These are phyloP conservation scores for Protonemura montana DNA, from an alignment of 2,888 invertebrate genomes.

Conservation along the genomic window DNA sequence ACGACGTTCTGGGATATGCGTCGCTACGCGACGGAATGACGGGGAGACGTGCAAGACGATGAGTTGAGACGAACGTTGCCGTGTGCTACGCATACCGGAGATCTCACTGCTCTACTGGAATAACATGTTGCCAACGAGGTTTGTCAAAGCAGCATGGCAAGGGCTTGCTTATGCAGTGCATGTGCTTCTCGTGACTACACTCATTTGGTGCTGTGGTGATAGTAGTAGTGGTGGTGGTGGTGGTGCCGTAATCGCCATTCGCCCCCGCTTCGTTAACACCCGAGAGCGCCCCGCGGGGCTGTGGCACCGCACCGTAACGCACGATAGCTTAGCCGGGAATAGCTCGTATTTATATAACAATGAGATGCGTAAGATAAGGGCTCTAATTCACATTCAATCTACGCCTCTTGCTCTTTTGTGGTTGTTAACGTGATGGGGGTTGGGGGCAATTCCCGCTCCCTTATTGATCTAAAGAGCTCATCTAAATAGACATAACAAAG, in stretches of 20 bases:
- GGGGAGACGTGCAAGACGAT: background rate
- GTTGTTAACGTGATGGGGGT: conserved; percentile 7
- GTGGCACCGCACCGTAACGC: no score
- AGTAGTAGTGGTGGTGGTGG: background rate
- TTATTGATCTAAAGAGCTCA: conserved; percentile 12
- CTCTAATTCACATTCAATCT: conserved; percentile 12
- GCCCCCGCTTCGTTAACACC: background rate
- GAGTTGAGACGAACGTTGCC: background rate
- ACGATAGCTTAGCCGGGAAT: background rate
- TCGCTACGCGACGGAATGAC: background rate
- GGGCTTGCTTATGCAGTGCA: background rate
- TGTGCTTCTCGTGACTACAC: background rate
- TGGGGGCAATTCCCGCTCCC: conserved; percentile 2
- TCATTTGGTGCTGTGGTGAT: background rate
- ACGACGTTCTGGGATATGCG: background rate
- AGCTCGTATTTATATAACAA: conserved; percentile 4
- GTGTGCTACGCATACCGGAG: background rate
- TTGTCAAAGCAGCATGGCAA: background rate
- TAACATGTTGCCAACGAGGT: background rate
- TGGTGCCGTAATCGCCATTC: background rate
- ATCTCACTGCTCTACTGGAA: background rate
- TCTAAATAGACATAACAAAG: conserved; percentile 12
- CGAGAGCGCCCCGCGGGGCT: no score
- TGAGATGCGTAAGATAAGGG: conserved; percentile 12
- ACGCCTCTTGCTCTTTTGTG: conserved; percentile 3